Evolutionary conservation across 2,797 vertebrate genomes (phyloP).

Genomic region (Halcyon leucocephala): DNA sequence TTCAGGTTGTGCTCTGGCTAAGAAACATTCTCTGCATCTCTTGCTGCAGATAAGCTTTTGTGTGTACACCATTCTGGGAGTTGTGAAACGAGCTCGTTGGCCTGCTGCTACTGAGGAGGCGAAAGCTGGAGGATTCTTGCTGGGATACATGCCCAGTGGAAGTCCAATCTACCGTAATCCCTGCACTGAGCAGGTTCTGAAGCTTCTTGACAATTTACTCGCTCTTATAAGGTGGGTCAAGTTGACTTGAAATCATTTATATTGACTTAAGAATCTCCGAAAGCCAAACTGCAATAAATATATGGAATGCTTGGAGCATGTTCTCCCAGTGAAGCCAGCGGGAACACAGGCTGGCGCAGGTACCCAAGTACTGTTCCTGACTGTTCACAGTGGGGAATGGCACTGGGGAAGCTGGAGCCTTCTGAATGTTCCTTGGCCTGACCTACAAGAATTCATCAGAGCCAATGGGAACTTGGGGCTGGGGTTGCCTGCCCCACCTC

Average conservation of each 20-base stretch:
- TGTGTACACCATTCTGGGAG: conserved; percentile 88
- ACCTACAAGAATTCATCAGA: conserved; percentile 13
- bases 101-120: conserved; percentile 90
- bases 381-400: conserved; percentile 43
- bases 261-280: conserved; percentile 20
- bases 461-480: neutral
- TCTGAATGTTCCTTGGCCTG: conserved; percentile 1
- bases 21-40: neutral
- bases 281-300: neutral
- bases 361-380: conserved; percentile 43
- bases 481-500: conserved; percentile 12
- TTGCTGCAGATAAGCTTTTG: conserved; percentile 89
- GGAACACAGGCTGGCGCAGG: conserved; percentile 3
- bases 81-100: conserved; percentile 92
- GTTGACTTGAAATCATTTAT: conserved; percentile 12
- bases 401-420: conserved; percentile 32
- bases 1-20: neutral
- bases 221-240: conserved; percentile 88
- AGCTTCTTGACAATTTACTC: conserved; percentile 92
- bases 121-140: conserved; percentile 90
- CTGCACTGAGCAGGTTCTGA: conserved; percentile 87
- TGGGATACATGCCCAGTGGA: conserved; percentile 84
- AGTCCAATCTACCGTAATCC: conserved; percentile 91
- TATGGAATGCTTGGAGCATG: neutral
- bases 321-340: conserved; percentile 2